Evolutionary conservation across 2,113 vertebrate species (phyloP).

Genomic region (Lophura nycthemera): DNA sequence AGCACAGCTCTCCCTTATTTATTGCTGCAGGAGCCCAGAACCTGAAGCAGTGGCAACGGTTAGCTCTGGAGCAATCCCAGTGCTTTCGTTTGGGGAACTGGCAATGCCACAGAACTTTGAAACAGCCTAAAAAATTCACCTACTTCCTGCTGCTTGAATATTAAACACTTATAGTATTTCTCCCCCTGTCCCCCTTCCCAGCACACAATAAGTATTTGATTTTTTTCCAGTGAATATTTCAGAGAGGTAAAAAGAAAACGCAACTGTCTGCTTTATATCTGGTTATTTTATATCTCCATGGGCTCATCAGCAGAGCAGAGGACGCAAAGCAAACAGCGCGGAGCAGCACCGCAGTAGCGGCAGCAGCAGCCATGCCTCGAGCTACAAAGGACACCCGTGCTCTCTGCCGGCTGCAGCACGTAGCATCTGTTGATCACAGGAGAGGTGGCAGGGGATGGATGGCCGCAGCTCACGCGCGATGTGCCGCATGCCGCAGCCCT

Average conservation of each 20-base stretch:
- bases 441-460: background rate
- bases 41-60: background rate
- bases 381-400: slow-evolving; percentile 74
- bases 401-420: slow-evolving; percentile 52
- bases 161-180: background rate
- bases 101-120: background rate
- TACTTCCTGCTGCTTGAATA: slow-evolving; percentile 33
- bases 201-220: background rate
- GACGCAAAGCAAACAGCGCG: slow-evolving; percentile 51
- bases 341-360: slow-evolving; percentile 35
- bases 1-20: background rate
- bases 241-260: fast-evolving
- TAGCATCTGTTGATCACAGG: slow-evolving; percentile 74
- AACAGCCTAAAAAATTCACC: slow-evolving; percentile 31
- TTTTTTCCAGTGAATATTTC: slow-evolving; percentile 39
- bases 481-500: background rate
- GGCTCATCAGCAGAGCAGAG: background rate
- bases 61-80: background rate
- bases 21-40: background rate
- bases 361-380: slow-evolving; percentile 58
- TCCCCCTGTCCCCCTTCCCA: background rate
- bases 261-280: background rate
- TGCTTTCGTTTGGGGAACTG: background rate
- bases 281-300: background rate
- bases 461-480: background rate